Percentiles rank a stretch among this genome's conserved stretches.
Evolutionary conservation across 2,797 vertebrate genomes (phyloP).

Genomic region (Nasua narica): DNA sequence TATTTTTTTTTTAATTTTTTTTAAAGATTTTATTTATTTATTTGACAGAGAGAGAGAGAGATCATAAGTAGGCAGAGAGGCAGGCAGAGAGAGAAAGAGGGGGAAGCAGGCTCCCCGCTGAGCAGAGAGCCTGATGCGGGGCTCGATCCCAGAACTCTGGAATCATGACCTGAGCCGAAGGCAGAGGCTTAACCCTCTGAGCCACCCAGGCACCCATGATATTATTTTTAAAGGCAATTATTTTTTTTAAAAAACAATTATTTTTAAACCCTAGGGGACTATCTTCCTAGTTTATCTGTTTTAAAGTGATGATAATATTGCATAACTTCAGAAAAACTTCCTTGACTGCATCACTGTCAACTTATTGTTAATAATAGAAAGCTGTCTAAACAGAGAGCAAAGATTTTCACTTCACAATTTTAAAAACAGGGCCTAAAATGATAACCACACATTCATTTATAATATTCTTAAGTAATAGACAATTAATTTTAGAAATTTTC

Average conservation of each 20-base stretch:
- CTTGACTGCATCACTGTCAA: neutral
- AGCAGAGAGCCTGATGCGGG: too few relatives aligned
- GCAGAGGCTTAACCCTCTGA: too few relatives aligned
- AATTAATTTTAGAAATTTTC: neutral
- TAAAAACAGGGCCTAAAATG: neutral
- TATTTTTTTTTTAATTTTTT: too few relatives aligned
- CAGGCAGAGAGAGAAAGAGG: too few relatives aligned
- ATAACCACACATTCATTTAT: neutral
- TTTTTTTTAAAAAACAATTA: neutral
- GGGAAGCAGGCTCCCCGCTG: too few relatives aligned
- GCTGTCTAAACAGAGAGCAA: neutral
- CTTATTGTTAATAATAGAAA: neutral
- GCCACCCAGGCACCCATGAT: too few relatives aligned
- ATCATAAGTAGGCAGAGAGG: too few relatives aligned
- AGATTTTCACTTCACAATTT: neutral
- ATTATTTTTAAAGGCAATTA: too few relatives aligned
- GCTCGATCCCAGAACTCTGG: too few relatives aligned
- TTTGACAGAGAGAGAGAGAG: too few relatives aligned
- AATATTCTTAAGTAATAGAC: neutral
- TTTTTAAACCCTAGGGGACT: neutral
- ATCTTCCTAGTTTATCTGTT: neutral
- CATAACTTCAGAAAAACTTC: neutral
- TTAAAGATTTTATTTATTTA: too few relatives aligned
- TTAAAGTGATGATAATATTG: neutral
- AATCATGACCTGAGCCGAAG: too few relatives aligned